phyloP scores from a whole-genome alignment of 2,113 vertebrate species.

The Fulmarus glacialis region DNA sequence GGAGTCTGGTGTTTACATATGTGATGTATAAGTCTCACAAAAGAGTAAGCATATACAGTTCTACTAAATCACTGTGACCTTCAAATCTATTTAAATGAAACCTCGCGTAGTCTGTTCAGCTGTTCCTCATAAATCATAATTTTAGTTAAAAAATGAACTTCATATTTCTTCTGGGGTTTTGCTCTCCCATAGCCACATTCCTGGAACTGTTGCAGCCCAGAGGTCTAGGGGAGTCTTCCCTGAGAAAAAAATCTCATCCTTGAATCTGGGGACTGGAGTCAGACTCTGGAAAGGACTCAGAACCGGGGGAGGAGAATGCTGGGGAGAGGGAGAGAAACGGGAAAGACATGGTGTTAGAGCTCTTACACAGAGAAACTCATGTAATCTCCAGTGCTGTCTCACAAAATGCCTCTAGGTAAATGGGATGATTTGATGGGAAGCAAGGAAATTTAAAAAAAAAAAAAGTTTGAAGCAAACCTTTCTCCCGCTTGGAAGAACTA shows the following conservation, averaged over 20 bases:
- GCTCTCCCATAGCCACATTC: not conserved
- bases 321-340: not conserved
- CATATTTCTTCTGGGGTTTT: constrained; percentile 51
- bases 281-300: not conserved
- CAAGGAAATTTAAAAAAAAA: not conserved
- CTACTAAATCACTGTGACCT: constrained; percentile 20
- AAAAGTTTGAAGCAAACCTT: not conserved
- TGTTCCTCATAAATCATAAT: constrained; percentile 63
- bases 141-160: constrained; percentile 40
- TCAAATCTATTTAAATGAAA: constrained; percentile 45
- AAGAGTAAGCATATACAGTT: not conserved
- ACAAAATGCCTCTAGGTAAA: not conserved
- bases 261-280: not conserved
- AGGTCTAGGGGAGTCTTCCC: not conserved
- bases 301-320: not conserved
- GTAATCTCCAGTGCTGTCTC: not conserved
- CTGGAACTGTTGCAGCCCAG: constrained; percentile 12
- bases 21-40: not conserved
- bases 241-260: not conserved
- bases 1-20: not conserved
- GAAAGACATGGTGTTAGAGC: not conserved
- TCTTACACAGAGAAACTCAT: not conserved
- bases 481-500: not conserved
- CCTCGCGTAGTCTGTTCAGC: not conserved
- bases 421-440: not conserved